Conservation (phyloP, 1,140 invertebrate genomes). For the Nebria ingens region DNA sequence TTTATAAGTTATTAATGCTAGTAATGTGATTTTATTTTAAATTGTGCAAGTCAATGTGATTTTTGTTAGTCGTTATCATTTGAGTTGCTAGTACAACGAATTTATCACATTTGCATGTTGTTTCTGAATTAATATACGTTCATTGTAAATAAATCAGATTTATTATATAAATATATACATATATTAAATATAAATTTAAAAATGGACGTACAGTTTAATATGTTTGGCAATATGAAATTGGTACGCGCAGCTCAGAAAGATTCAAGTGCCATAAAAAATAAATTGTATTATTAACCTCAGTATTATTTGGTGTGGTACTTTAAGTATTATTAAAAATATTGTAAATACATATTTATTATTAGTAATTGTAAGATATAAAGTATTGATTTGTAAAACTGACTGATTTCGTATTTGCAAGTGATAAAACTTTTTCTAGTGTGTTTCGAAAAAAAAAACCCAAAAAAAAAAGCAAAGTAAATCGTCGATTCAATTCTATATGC, state of each 20-base stretch:
- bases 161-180: too few relatives aligned
- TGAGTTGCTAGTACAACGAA: too few relatives aligned
- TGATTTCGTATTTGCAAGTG: conserved; percentile 9
- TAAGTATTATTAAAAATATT: neutral
- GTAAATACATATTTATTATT: neutral
- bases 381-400: conserved; percentile 1
- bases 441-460: neutral
- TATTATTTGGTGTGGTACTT: conserved; percentile 2
- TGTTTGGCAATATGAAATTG: conserved; percentile 4
- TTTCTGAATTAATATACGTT: too few relatives aligned
- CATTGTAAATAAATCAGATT: too few relatives aligned
- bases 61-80: too few relatives aligned
- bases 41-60: too few relatives aligned
- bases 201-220: neutral
- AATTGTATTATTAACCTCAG: neutral
- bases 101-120: too few relatives aligned
- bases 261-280: conserved; percentile 1
- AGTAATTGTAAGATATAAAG: neutral
- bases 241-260: neutral
- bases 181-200: too few relatives aligned
- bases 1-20: too few relatives aligned
- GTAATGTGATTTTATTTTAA: too few relatives aligned
- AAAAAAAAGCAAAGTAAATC: neutral
- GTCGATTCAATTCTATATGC: neutral
- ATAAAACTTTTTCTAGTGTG: conserved; percentile 1